These are phyloP conservation scores for Deladenus siricidicola DNA, from an alignment of 2,888 invertebrate genomes.

Conservation along the genomic window DNA sequence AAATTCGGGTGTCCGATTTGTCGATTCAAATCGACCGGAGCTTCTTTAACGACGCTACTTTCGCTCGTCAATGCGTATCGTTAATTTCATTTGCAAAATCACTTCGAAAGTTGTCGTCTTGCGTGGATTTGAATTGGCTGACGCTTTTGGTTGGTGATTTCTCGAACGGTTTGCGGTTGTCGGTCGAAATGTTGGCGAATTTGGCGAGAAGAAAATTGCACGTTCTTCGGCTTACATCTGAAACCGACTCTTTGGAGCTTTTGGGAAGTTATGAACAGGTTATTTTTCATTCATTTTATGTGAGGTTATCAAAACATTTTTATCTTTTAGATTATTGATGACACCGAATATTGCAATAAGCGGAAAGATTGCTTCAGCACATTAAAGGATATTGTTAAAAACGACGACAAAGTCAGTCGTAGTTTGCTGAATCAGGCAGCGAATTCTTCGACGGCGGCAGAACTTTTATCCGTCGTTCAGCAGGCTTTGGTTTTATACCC, in stretches of 20 bases:
- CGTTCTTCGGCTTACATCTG: slow-evolving; percentile 74
- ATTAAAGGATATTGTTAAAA: no score
- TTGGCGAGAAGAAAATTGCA: slow-evolving; percentile 67
- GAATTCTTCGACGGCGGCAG: not conserved
- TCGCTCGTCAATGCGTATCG: not conserved
- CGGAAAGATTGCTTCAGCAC: no score
- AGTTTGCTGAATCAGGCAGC: not conserved
- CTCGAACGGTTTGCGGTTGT: slow-evolving; percentile 25
- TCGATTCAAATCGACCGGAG: not conserved
- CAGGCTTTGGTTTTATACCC: not conserved
- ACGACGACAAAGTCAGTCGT: no score
- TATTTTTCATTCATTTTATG: no score
- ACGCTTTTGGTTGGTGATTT: slow-evolving; percentile 67
- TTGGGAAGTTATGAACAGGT: slow-evolving; percentile 96
- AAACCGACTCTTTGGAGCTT: slow-evolving; percentile 87
- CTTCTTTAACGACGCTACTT: not conserved
- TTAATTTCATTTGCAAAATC: not conserved
- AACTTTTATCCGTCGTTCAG: not conserved
- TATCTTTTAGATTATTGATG: no score
- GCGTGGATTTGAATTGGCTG: slow-evolving; percentile 84
- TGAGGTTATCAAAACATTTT: no score
- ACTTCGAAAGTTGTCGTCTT: slow-evolving; percentile 74
- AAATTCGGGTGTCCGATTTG: not conserved
- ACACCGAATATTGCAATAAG: no score
- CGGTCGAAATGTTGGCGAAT: slow-evolving; percentile 65